Conservation (phyloP, 1,140 invertebrate species). For the Aphelinus certus region DNA sequence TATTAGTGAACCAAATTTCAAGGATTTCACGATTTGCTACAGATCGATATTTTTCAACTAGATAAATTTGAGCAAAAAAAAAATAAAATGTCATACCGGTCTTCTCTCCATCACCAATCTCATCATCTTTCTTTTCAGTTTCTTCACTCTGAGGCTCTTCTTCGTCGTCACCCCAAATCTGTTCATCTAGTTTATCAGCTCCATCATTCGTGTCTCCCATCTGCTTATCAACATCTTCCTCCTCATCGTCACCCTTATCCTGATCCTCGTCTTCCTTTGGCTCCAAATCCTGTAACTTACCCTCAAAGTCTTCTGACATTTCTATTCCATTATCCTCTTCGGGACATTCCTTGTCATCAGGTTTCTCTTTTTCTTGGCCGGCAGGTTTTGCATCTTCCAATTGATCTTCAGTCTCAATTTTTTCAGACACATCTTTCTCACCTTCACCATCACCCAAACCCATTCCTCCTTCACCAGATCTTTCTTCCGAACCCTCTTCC, state of each 20-base stretch:
- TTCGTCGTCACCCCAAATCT: constrained; percentile 92
- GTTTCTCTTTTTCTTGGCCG: constrained; percentile 75
- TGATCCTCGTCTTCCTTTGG: constrained; percentile 73
- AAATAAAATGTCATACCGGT: constrained; percentile 66
- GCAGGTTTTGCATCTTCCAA: constrained; percentile 86
- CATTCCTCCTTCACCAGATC: constrained; percentile 73
- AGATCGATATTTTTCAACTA: background rate
- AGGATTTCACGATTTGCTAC: constrained; percentile 46
- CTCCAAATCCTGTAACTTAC: constrained; percentile 84
- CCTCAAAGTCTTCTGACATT: constrained; percentile 93
- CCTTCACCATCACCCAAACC: constrained; percentile 94
- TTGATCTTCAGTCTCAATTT: constrained; percentile 94
- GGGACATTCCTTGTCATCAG: constrained; percentile 82
- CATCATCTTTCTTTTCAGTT: constrained; percentile 71
- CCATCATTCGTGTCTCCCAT: constrained; percentile 93
- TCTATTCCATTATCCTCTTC: constrained; percentile 95
- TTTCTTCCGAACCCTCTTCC: constrained; percentile 66
- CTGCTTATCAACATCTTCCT: constrained; percentile 87
- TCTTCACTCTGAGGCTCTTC: constrained; percentile 73
- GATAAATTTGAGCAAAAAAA: background rate
- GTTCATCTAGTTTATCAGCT: constrained; percentile 80
- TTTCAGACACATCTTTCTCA: constrained; percentile 93
- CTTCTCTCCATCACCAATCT: constrained; percentile 66
- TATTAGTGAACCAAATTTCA: background rate
- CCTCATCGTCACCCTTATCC: constrained; percentile 70